phyloP scores from a whole-genome alignment of 2,797 vertebrate genomes.

The Melanotaenia parkinsoni region DNA sequence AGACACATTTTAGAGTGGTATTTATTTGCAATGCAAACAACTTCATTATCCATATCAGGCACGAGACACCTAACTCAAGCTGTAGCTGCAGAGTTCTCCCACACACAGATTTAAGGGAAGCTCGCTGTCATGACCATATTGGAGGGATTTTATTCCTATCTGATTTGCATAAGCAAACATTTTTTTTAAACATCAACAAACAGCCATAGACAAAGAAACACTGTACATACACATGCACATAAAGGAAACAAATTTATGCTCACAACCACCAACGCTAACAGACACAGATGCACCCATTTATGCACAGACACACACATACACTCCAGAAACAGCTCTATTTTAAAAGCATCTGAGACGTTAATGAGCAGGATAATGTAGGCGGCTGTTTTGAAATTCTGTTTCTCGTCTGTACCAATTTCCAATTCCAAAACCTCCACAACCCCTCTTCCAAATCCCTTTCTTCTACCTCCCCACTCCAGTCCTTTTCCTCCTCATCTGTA shows the following conservation, averaged over 20 bases:
- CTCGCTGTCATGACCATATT: slow-evolving; percentile 40
- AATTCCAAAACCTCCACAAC: slow-evolving; percentile 45
- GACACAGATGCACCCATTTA: slow-evolving; percentile 36
- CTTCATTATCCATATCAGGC: slow-evolving; percentile 40
- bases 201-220: slow-evolving; percentile 54
- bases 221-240: slow-evolving; percentile 47
- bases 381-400: slow-evolving; percentile 58
- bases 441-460: slow-evolving; percentile 55
- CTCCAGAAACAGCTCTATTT: slow-evolving; percentile 38
- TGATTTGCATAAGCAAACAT: slow-evolving; percentile 64
- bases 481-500: slow-evolving; percentile 64
- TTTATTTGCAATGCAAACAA: slow-evolving; percentile 14
- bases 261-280: slow-evolving; percentile 12
- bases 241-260: slow-evolving; percentile 21
- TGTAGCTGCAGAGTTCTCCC: slow-evolving; percentile 60
- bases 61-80: slow-evolving; percentile 27
- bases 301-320: slow-evolving; percentile 29
- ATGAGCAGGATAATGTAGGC: slow-evolving; percentile 66
- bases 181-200: slow-evolving; percentile 49
- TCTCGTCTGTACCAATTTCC: slow-evolving; percentile 45
- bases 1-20: not conserved
- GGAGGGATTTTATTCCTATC: slow-evolving; percentile 54
- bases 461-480: slow-evolving; percentile 52
- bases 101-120: slow-evolving; percentile 56
- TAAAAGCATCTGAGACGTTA: slow-evolving; percentile 57